Evolutionary conservation across 2,888 invertebrate species (phyloP), one percentile per base, ranked within the genome.

Genomic region (Eucera pruinosa): DNA sequence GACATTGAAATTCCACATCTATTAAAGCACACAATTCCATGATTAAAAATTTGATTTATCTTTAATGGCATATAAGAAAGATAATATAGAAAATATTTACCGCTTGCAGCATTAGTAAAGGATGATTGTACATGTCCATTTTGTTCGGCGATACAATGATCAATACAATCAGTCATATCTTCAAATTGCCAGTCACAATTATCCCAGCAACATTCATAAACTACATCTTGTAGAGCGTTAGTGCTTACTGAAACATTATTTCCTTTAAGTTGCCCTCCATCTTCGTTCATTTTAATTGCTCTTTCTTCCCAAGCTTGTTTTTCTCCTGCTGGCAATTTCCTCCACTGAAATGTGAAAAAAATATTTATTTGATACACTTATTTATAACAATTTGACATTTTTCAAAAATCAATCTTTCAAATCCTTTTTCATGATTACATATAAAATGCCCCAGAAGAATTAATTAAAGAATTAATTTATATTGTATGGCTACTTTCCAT

Each of bases 281-380:
- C 98, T 92, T 79, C 97, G 90, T 98, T 99, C 92, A 97, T 95
- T 88, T 96, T 95, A 36, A 95, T 95, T 0, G 99, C 99, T 66
- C 96, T 95, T 91, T 98, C 98, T 93, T 99, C 99, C 96, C 98
- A 99, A 78, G 95, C 95, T 92, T 97, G 97, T 92, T 99, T 98
- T 83, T 98, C 97, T 68, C 95, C 94, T 0, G 96, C 95, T 0
- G 97, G 95, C 83, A 99, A 94, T 76, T 97, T 97, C 84, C 98
- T 96, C 99, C 99, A 99, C 95, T 99, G 95, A 62, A 83, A 84
- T 55, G 23, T 60, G 48, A n/a, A 82, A 68, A 33, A 25, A 52
- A 25, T 23, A 55, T 30, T 71, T 23, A 62, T 68, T 70, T 71
- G 25, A 11, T 41, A 43, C 25, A 52, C 41, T 41, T 36, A 2